Percentiles rank a stretch among this genome's conserved stretches.
Conservation (phyloP, 2,888 invertebrate species). For the Cryptus armator region DNA sequence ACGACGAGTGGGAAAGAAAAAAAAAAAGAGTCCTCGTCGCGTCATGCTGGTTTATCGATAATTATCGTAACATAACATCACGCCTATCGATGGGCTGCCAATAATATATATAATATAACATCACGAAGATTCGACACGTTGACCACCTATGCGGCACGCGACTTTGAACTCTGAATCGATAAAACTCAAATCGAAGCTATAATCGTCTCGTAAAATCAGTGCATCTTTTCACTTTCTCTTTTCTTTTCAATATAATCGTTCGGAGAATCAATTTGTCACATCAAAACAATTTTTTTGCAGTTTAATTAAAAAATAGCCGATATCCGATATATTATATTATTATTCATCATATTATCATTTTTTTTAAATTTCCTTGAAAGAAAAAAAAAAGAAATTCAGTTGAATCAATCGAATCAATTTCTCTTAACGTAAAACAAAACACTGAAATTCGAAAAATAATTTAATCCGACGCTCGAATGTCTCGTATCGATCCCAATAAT, state of each 20-base stretch:
- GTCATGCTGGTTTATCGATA: constrained; percentile 70
- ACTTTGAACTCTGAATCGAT: constrained; percentile 19
- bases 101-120: constrained; percentile 59
- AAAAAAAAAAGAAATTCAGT: no score
- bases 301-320: no score
- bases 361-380: no score
- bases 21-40: constrained; percentile 19
- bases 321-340: no score
- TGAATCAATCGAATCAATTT: neutral
- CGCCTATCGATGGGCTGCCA: constrained; percentile 64
- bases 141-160: constrained; percentile 45
- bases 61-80: constrained; percentile 72
- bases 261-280: no score
- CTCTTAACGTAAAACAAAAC: neutral
- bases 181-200: neutral
- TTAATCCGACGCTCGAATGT: neutral
- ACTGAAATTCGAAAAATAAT: neutral
- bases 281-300: no score
- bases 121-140: constrained; percentile 47
- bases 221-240: neutral
- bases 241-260: no score
- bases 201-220: constrained; percentile 7
- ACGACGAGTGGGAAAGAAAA: constrained; percentile 22
- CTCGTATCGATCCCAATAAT: neutral
- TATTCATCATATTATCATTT: no score